Conservation (phyloP, 2,797 vertebrate species). For the Sandelia bainsii region DNA sequence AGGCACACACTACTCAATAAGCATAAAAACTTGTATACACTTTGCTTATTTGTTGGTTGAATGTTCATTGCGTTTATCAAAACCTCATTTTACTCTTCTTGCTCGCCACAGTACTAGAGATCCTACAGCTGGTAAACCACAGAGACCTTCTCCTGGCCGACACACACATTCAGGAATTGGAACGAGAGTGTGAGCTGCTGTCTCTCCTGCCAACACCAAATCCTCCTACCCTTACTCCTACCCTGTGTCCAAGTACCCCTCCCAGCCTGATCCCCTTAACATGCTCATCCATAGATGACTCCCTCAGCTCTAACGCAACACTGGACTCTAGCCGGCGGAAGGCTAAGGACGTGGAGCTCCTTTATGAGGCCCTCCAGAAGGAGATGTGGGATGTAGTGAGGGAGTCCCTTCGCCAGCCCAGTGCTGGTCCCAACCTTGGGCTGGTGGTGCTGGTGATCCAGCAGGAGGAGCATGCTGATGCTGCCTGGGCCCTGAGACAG, state of each 20-base stretch:
- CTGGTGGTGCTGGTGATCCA: constrained; percentile 90
- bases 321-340: constrained; percentile 85
- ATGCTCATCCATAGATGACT: constrained; percentile 66
- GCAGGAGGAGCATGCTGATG: constrained; percentile 90
- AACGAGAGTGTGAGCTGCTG: constrained; percentile 88
- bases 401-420: constrained; percentile 88
- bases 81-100: constrained; percentile 13
- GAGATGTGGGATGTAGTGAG: constrained; percentile 93
- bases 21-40: not conserved
- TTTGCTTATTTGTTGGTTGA: not conserved
- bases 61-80: not conserved
- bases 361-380: constrained; percentile 92
- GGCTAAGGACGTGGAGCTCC: constrained; percentile 91
- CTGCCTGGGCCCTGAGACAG: constrained; percentile 77
- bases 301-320: constrained; percentile 76
- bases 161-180: constrained; percentile 92
- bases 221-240: constrained; percentile 53
- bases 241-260: constrained; percentile 43
- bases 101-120: constrained; percentile 87
- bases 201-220: constrained; percentile 66
- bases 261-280: constrained; percentile 38
- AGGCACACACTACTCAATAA: constrained; percentile 27
- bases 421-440: constrained; percentile 84
- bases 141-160: constrained; percentile 91
- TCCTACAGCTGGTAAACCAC: constrained; percentile 91